A percentile compares a stretch with the other conserved stretches of the same genome.
Conservation (phyloP, 2,113 vertebrate genomes). For the Hippocampus zosterae region DNA sequence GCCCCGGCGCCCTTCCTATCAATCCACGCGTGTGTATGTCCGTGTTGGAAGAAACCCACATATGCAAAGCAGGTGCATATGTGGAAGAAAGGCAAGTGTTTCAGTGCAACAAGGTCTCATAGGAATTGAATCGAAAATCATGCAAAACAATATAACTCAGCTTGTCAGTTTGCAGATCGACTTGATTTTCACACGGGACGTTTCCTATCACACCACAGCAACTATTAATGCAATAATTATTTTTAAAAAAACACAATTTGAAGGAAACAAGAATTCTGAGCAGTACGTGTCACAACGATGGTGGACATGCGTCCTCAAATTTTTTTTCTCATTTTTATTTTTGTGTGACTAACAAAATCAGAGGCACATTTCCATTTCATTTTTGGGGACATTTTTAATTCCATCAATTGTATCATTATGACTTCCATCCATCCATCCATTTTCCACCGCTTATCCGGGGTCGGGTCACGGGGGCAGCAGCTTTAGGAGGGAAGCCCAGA, state of each 20-base stretch:
- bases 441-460: too few species aligned
- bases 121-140: background rate
- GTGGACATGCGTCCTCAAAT: background rate
- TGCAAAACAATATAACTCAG: background rate
- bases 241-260: too few species aligned
- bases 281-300: background rate
- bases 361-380: background rate
- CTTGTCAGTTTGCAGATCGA: background rate
- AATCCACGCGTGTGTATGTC: slow-evolving; percentile 1
- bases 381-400: background rate
- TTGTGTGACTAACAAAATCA: background rate
- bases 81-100: background rate
- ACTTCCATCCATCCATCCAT: background rate
- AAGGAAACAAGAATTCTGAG: too few species aligned
- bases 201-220: background rate
- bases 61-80: background rate
- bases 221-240: background rate
- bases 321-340: background rate
- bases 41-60: background rate
- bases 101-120: background rate
- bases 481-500: too few species aligned
- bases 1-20: slow-evolving; percentile 23
- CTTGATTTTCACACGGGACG: background rate
- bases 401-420: background rate
- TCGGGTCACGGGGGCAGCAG: too few species aligned